Evolutionary conservation across 2,797 vertebrate species (phyloP).

Genomic region (Cygnus olor): DNA sequence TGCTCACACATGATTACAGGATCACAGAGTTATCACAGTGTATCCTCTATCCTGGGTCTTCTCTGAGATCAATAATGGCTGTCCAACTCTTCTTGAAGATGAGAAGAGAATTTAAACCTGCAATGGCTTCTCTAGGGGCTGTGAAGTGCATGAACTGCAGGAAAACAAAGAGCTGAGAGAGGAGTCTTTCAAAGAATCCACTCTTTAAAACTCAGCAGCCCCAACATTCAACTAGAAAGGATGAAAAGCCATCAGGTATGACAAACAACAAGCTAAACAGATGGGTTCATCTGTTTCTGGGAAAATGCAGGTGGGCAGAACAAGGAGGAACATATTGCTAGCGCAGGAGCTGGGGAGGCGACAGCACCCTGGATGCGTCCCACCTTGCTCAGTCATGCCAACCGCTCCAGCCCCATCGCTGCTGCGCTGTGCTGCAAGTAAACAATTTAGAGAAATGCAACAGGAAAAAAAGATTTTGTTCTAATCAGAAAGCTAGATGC

Average conservation of each 20-base stretch:
- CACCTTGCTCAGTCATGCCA: too few relatives aligned
- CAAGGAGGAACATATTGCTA: background rate
- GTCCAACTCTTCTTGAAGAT: background rate
- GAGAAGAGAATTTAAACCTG: background rate
- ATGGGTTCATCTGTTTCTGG: background rate
- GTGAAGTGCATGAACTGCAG: background rate
- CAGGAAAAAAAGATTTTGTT: background rate
- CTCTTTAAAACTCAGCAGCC: background rate
- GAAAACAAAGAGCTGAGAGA: background rate
- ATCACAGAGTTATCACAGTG: background rate
- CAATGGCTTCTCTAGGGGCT: background rate
- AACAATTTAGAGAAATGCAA: background rate
- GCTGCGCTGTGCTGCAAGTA: background rate
- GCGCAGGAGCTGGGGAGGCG: background rate
- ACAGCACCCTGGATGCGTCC: background rate
- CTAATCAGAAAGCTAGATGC: background rate
- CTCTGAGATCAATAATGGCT: background rate
- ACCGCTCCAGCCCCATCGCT: fast-evolving
- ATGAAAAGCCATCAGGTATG: background rate
- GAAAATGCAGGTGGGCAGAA: background rate
- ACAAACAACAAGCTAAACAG: background rate
- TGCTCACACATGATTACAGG: background rate
- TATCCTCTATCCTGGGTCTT: background rate
- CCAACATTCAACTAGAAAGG: background rate
- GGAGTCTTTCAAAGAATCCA: background rate